Base-by-base conservation (phyloP, 2,888 invertebrate genomes). In the Dasypogon diadema region DNA sequence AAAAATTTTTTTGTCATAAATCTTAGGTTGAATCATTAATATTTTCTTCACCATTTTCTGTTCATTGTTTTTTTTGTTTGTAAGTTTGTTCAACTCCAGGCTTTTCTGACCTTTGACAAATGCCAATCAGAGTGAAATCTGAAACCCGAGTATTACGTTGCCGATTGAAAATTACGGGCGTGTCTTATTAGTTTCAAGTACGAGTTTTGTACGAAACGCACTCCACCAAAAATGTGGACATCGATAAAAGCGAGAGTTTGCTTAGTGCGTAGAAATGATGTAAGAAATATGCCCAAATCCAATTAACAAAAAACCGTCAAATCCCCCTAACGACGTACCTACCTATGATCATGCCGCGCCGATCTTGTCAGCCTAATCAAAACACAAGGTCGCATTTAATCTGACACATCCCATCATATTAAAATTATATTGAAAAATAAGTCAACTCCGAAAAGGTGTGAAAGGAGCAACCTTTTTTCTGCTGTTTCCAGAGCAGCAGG, bases 361-460 rank as follows among this genome's bases (percentile, higher is more conserved):
- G 22, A 8, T 46, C 4, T 65, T 48, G 4, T 22, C 12, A 12
- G 12, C 18, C 12, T 12, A 18, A 18, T 37, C 24, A 37, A 48
- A 65, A 42, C n/a, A 46, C 48, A 65, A 65, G 24, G 46, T 46
- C 65, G 10, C 16, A 24, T 65, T 65, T 65, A 65, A 65, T 65
- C 65, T 12, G 65, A 65, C 48, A n/a, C 46, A 46, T 65, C 42
- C 46, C 34, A 24, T 65, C 65, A 46, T 22, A 65, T 48, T 65
- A 24, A 65, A 65, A 51, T 8, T 2, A 54, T 70, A 14, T 54
- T 24, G 26, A 51, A 51, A 30, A 70, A 70, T 54, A 54, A 54
- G 70, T 70, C 54, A 51, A 51, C 51, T 51, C 21, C 21, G 34
- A 70, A 34, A 54, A 70, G 70, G 70, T 70, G 70, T 54, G 70